Conservation (phyloP, 2,113 vertebrate species). For the Pholis gunnellus region DNA sequence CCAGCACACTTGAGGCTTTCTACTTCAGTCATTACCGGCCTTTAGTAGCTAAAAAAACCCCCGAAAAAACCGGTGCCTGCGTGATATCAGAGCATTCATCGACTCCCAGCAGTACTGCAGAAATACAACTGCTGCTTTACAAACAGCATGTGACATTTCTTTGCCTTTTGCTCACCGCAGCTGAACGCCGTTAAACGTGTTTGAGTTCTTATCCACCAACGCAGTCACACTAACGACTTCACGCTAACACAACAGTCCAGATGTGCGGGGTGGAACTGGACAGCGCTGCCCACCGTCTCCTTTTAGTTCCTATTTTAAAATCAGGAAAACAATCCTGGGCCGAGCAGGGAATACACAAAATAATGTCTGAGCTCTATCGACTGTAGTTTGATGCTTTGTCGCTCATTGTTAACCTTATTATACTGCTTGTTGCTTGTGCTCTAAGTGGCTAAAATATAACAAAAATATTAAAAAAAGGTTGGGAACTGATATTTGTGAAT, state of each 20-base stretch:
- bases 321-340: too few relatives aligned
- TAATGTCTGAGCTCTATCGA: not conserved
- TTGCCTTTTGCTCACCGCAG: slow-evolving; percentile 9
- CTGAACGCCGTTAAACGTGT: not conserved
- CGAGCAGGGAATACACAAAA: not conserved
- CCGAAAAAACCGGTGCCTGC: slow-evolving; percentile 33
- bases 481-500: not conserved
- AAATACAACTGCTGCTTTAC: slow-evolving; percentile 27
- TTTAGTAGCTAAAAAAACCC: slow-evolving; percentile 57
- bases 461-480: not conserved
- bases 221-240: too few relatives aligned
- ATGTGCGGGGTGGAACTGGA: not conserved
- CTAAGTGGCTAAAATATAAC: not conserved
- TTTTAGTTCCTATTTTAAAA: not conserved
- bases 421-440: not conserved
- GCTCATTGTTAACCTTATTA: not conserved
- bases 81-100: slow-evolving; percentile 44
- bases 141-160: not conserved
- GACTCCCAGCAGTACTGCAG: slow-evolving; percentile 20
- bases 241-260: not conserved
- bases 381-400: not conserved
- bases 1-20: slow-evolving; percentile 43
- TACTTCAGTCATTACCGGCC: slow-evolving; percentile 51
- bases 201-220: too few relatives aligned
- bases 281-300: too few relatives aligned